Evolutionary conservation across 2,113 vertebrate species (phyloP).

Genomic region (Dendrocopos noguchii): DNA sequence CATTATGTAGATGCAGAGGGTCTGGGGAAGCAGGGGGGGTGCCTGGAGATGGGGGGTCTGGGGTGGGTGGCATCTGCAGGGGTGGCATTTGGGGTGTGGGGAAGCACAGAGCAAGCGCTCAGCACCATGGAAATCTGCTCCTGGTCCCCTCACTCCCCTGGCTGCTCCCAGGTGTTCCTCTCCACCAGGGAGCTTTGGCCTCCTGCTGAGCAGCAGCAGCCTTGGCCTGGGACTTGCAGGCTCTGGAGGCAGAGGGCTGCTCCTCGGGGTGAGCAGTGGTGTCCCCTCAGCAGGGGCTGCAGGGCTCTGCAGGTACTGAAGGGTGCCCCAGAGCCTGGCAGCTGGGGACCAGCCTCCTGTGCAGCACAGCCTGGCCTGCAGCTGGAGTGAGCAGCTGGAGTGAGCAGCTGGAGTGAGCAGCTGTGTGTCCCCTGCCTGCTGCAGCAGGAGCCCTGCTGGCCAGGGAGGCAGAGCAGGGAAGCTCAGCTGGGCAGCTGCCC

Average conservation of each 20-base stretch:
- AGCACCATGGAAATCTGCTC: not conserved
- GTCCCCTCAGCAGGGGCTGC: rapidly evolving
- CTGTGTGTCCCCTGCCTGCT: not conserved
- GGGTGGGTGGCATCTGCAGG: too few species aligned
- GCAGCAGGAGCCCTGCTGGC: not conserved
- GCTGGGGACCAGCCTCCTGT: rapidly evolving
- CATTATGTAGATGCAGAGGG: not conserved
- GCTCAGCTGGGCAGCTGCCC: not conserved
- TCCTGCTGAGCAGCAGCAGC: rapidly evolving
- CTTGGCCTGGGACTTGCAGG: not conserved
- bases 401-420: too few species aligned
- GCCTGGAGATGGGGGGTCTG: too few species aligned
- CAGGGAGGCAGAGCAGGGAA: not conserved
- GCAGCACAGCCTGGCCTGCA: not conserved
- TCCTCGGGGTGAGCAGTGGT: rapidly evolving
- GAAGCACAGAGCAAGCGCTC: not conserved
- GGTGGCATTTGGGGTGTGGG: not conserved
- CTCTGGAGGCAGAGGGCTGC: not conserved
- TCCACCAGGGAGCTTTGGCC: not conserved
- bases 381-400: not conserved
- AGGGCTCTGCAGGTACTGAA: rapidly evolving
- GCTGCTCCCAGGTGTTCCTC: not conserved
- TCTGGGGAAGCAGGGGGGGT: not conserved
- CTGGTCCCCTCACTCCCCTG: rapidly evolving
- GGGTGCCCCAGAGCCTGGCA: rapidly evolving